Conservation (phyloP, 2,888 invertebrate species). For the Corythucha ciliata region DNA sequence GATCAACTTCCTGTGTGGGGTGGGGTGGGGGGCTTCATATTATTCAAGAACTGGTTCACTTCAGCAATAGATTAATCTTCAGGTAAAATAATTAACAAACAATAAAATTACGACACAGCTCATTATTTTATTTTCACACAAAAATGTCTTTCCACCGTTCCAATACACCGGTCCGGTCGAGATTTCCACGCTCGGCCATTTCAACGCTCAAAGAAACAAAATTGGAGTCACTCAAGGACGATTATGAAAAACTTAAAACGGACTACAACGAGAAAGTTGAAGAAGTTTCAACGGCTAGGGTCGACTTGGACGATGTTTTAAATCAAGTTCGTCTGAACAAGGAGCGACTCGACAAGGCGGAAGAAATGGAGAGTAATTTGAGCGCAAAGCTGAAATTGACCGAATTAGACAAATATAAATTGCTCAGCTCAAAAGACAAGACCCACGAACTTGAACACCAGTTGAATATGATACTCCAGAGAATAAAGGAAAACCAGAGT, state of each 20-base stretch:
- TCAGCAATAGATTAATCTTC: no score
- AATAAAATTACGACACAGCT: no score
- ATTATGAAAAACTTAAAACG: conserved; percentile 14
- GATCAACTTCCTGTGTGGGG: no score
- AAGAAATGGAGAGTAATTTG: conserved; percentile 11
- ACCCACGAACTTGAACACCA: conserved; percentile 16
- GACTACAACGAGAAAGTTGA: conserved; percentile 20
- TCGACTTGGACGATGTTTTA: conserved; percentile 15
- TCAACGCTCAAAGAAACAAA: no score
- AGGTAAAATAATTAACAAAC: no score
- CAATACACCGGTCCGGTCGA: no score
- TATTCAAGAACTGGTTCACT: no score
- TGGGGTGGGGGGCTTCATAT: no score
- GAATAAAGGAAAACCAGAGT: conserved; percentile 6
- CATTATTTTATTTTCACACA: no score
- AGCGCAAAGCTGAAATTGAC: conserved; percentile 8
- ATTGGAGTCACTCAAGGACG: conserved; percentile 18
- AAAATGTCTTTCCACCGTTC: no score
- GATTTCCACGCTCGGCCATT: no score
- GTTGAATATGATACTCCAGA: background rate
- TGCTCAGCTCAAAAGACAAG: conserved; percentile 11
- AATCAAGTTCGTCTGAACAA: conserved; percentile 7
- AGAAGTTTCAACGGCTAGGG: conserved; percentile 18
- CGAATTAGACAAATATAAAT: conserved; percentile 11
- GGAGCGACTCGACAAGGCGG: conserved; percentile 7